Evolutionary conservation across 2,888 invertebrate genomes (phyloP).

Genomic region (Acrobasis suavella): DNA sequence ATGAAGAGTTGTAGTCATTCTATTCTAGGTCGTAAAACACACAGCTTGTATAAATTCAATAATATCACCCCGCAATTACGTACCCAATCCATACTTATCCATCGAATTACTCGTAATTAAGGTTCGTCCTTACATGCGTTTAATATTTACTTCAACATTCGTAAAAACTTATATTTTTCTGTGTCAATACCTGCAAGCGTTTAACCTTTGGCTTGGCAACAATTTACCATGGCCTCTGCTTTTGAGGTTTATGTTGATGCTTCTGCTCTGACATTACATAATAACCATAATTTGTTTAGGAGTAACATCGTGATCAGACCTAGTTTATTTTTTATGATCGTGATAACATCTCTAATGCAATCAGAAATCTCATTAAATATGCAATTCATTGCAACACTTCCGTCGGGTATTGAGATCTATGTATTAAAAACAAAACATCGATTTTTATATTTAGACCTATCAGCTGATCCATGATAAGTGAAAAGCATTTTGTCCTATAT

Average conservation of each 20-base stretch:
- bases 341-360: conserved; percentile 2
- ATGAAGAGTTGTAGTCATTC: no score
- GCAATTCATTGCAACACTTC: conserved; percentile 2
- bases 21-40: no score
- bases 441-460: no score
- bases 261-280: conserved; percentile 10
- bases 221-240: background rate
- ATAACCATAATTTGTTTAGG: background rate
- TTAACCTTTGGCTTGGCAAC: background rate
- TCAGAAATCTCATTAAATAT: background rate
- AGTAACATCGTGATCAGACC: background rate
- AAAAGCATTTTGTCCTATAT: no score
- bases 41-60: background rate
- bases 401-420: background rate
- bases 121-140: background rate
- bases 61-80: background rate
- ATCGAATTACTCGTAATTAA: background rate
- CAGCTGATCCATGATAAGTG: no score
- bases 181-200: background rate
- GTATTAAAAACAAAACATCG: no score
- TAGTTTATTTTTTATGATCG: no score
- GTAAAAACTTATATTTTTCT: background rate
- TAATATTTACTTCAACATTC: background rate
- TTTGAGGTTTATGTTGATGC: background rate
- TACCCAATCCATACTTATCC: background rate